Percentiles rank a stretch among this genome's conserved stretches.
These are phyloP conservation scores for Zaprionus inermis DNA, from an alignment of 1,140 invertebrate genomes.

Conservation along the genomic window DNA sequence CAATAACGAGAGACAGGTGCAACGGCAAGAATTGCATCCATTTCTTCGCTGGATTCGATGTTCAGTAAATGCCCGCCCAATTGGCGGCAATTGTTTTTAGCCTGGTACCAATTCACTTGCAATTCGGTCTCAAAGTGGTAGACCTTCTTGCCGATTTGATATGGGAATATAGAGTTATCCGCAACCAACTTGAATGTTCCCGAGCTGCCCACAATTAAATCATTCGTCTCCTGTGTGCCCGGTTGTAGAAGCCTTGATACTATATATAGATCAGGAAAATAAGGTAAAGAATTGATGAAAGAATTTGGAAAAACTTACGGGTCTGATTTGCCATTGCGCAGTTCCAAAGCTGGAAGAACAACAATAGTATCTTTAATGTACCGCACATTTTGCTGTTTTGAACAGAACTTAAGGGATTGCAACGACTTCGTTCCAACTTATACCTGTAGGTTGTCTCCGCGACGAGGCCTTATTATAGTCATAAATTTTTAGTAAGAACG, in stretches of 20 bases:
- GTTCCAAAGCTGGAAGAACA: not conserved
- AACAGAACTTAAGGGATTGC: not conserved
- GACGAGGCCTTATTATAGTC: not conserved
- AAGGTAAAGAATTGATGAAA: not conserved
- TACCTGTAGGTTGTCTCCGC: not conserved
- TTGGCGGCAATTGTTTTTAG: slow-evolving; percentile 16
- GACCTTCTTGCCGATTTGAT: slow-evolving; percentile 34
- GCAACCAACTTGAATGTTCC: not conserved
- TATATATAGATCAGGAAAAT: not conserved
- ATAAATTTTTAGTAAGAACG: too few relatives aligned
- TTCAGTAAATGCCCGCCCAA: slow-evolving; percentile 30
- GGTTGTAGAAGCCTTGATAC: not conserved
- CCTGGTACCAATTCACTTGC: slow-evolving; percentile 11
- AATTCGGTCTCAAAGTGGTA: not conserved
- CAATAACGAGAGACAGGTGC: not conserved
- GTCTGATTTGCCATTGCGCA: slow-evolving; percentile 16
- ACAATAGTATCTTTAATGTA: not conserved
- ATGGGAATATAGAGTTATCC: slow-evolving; percentile 7
- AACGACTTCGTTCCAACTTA: not conserved
- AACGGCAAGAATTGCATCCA: slow-evolving; percentile 1
- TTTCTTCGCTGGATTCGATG: slow-evolving; percentile 25
- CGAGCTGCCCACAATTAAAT: too few relatives aligned
- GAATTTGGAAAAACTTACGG: not conserved
- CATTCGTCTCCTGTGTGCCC: not conserved
- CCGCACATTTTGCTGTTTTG: slow-evolving; percentile 3